Evolutionary conservation across 2,113 vertebrate species (phyloP), one percentile per base, ranked within the genome.

Genomic region (Nymphicus hollandicus): DNA sequence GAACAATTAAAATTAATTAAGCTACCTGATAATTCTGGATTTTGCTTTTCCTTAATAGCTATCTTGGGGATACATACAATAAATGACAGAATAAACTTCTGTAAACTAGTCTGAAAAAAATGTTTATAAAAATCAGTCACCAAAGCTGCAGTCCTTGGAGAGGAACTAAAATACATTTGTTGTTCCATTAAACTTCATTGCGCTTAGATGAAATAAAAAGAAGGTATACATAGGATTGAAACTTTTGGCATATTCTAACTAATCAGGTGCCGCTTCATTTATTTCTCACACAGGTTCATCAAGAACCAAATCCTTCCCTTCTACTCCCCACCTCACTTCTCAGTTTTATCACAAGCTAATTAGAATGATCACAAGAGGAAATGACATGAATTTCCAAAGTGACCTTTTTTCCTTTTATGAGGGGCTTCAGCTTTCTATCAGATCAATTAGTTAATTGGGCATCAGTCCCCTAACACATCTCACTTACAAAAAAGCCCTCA

Each of bases 361-460:
- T 95, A 83, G 33, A 7, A 20, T 71, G 66, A 96, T 85, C 82
- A 46, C 69, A 92, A 77, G 22, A 73, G 63, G 65, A 90, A 89
- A 90, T 70, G 6, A 11, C 43, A 81, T 13, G 46, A 65, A 68
- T 83, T 88, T 43, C 39, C 29, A 47, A 83, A 91, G 35, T 87
- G 53, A 71, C 43, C 9, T 3, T 35, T 88, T 86, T 56, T 29
- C 56, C 31, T 55, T 91, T 86, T 68, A 55, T 80, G 46, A 69
- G 50, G 46, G 29, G 18, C 17, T 72, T 94, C 61, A 89, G 28
- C 8, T 94, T 58, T 84, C 64, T 47, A 29, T 73, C 71, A 92
- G 79, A 83, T 88, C 81, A 94, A 63, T 95, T 88, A 79, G 47
- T 29, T 96, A 86, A 95, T 78, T 91, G 35, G 41, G 18, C 27